Percentiles rank a stretch among this genome's conserved stretches.
These are phyloP conservation scores for Keiferia lycopersicella DNA, from an alignment of 2,888 invertebrate genomes.

Conservation along the genomic window DNA sequence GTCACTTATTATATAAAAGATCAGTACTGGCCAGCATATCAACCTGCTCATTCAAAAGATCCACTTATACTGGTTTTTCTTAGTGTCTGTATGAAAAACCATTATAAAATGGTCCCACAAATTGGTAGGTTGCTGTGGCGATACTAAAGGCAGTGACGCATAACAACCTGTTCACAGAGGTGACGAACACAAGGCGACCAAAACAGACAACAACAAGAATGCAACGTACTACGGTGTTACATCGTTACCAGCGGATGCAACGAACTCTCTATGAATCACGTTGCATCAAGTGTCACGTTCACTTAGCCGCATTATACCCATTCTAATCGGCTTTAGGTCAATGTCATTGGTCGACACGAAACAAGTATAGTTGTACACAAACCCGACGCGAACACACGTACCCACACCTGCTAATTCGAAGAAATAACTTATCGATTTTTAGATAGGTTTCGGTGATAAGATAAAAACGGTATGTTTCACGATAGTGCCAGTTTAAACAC, in stretches of 20 bases:
- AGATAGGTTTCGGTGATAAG: slow-evolving; percentile 18
- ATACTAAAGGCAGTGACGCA: not conserved
- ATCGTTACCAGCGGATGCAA: not conserved
- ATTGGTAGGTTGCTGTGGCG: too few relatives aligned
- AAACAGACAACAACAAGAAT: not conserved
- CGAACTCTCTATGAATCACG: slow-evolving; percentile 1
- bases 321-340: slow-evolving; percentile 16
- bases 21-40: too few relatives aligned
- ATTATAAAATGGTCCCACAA: too few relatives aligned
- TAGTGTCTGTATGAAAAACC: too few relatives aligned
- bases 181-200: not conserved
- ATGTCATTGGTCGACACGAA: slow-evolving; percentile 16
- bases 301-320: not conserved
- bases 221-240: not conserved
- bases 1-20: too few relatives aligned
- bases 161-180: not conserved
- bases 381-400: not conserved
- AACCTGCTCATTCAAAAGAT: too few relatives aligned
- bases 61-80: too few relatives aligned
- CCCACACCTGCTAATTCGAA: not conserved
- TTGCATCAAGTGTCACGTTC: not conserved
- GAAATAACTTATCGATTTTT: slow-evolving; percentile 4
- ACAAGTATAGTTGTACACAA: slow-evolving; percentile 11
- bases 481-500: not conserved
- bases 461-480: slow-evolving; percentile 10